phyloP scores from a whole-genome alignment of 92 coral and sea anemone genomes.

The Hydrozoanthus gracilis region DNA sequence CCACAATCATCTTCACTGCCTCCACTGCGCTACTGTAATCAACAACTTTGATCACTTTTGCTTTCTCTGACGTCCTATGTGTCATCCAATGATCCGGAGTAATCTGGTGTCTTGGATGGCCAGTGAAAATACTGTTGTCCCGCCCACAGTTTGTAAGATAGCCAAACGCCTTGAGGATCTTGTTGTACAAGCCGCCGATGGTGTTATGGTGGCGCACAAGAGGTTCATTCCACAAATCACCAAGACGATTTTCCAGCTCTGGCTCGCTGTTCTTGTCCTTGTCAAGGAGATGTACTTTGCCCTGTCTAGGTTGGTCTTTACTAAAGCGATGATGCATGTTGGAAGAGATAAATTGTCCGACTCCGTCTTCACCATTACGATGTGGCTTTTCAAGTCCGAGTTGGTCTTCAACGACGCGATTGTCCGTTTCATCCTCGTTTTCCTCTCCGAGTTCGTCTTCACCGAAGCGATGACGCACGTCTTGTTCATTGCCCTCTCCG shows the following conservation, averaged over 20 bases:
- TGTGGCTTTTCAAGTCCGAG: too few species aligned
- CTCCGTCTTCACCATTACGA: too few species aligned
- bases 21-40: slow-evolving; percentile 72
- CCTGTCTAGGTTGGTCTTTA: background rate
- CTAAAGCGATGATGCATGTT: background rate
- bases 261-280: background rate
- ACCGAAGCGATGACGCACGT: too few species aligned
- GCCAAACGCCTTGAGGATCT: slow-evolving; percentile 58
- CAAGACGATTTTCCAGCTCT: slow-evolving; percentile 31
- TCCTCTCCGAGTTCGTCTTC: too few species aligned
- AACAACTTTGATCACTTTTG: slow-evolving; percentile 48
- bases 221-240: slow-evolving; percentile 30
- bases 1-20: slow-evolving; percentile 68
- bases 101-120: slow-evolving; percentile 54
- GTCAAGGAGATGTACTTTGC: too few species aligned
- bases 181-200: slow-evolving; percentile 71
- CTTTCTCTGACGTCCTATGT: slow-evolving; percentile 44
- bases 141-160: slow-evolving; percentile 66
- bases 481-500: too few species aligned
- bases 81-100: slow-evolving; percentile 37
- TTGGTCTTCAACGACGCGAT: too few species aligned
- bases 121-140: slow-evolving; percentile 73
- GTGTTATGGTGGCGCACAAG: slow-evolving; percentile 62
- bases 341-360: too few species aligned
- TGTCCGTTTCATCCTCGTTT: too few species aligned